Percentiles rank a stretch among this genome's conserved stretches.
These are phyloP conservation scores for Potamarius usumacintae DNA, from an alignment of 2,113 vertebrate genomes.

Conservation along the genomic window DNA sequence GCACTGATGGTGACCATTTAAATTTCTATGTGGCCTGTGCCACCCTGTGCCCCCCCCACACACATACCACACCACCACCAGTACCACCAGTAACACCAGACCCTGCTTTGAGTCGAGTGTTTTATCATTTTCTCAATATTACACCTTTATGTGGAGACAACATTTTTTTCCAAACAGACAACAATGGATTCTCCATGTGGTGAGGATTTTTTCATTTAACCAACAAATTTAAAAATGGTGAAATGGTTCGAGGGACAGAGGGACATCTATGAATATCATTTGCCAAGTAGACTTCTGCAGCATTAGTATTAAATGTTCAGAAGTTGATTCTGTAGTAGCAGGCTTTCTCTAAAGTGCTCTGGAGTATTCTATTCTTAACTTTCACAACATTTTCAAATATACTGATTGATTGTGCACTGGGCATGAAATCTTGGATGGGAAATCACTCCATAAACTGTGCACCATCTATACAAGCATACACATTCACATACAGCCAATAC, in stretches of 20 bases:
- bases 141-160: neutral
- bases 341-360: constrained; percentile 9
- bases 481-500: neutral
- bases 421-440: neutral
- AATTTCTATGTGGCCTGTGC: neutral
- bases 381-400: neutral
- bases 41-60: no score
- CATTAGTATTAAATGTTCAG: constrained; percentile 57
- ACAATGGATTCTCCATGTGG: neutral
- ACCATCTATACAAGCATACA: neutral
- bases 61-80: neutral
- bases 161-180: neutral
- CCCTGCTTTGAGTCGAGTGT: neutral
- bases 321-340: constrained; percentile 56
- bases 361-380: neutral
- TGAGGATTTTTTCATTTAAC: constrained; percentile 25
- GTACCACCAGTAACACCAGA: neutral
- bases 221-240: constrained; percentile 27
- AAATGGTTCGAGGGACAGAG: constrained; percentile 61
- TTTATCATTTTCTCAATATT: constrained; percentile 10
- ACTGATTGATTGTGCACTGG: neutral
- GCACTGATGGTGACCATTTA: no score
- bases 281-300: constrained; percentile 65
- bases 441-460: neutral
- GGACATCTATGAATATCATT: constrained; percentile 67